Percentiles rank a stretch among this genome's conserved stretches.
Evolutionary conservation across 2,113 vertebrate species (phyloP).

Genomic region (Chrysemys picta): DNA sequence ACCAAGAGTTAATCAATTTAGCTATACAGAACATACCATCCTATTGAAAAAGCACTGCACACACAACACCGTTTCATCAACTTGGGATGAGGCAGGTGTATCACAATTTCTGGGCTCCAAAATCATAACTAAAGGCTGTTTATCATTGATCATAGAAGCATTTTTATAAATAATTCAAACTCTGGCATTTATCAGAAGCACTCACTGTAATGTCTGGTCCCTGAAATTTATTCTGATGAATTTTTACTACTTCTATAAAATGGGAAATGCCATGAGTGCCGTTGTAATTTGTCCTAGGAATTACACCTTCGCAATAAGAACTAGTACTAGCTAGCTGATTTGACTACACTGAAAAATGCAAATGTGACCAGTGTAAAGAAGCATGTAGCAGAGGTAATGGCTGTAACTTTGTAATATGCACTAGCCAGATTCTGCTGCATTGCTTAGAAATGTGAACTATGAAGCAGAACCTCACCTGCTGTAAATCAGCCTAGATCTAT

Average conservation of each 20-base stretch:
- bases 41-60: neutral
- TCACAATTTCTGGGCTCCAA: neutral
- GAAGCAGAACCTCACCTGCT: neutral
- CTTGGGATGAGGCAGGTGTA: neutral
- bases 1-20: neutral
- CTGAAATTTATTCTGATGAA: neutral
- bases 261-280: neutral
- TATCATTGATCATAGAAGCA: neutral
- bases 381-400: neutral
- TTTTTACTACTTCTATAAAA: neutral
- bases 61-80: neutral
- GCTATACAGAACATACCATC: neutral
- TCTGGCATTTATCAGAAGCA: neutral
- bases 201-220: neutral
- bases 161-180: conserved; percentile 18
- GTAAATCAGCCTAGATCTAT: neutral
- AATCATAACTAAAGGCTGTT: neutral
- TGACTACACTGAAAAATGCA: neutral
- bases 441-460: neutral
- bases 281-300: neutral
- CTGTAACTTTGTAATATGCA: neutral
- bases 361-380: neutral
- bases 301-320: neutral
- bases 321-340: neutral
- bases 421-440: too few relatives aligned